A percentile compares a stretch with the other conserved stretches of the same genome.
Conservation (phyloP, 2,113 vertebrate genomes). For the Oryzias curvinotus region DNA sequence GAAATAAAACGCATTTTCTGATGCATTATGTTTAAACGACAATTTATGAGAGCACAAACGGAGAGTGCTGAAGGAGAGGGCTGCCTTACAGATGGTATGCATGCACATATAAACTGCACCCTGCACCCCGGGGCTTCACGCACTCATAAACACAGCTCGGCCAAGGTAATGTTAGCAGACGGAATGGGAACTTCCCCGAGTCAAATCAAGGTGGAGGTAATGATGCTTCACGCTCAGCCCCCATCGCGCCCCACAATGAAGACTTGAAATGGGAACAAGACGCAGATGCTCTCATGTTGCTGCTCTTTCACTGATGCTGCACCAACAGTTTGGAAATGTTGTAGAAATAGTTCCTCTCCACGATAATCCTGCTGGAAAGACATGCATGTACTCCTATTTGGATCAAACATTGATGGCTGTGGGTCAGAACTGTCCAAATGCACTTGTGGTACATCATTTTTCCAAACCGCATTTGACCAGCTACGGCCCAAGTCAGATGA, state of each 20-base stretch:
- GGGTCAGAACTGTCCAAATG: no score
- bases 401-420: no score
- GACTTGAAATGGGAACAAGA: constrained; percentile 23
- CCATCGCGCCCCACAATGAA: background rate
- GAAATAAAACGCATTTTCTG: constrained; percentile 9
- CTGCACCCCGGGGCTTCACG: constrained; percentile 26
- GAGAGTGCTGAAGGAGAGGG: constrained; percentile 2
- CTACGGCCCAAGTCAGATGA: no score
- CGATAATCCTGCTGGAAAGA: no score
- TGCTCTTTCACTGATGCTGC: no score
- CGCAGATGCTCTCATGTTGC: background rate
- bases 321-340: no score
- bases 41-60: constrained; percentile 9
- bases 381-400: no score
- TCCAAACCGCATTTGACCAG: no score
- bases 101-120: constrained; percentile 39
- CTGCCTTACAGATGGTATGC: constrained; percentile 33
- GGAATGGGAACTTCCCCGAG: constrained; percentile 5
- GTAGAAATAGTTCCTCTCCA: no score
- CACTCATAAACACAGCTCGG: constrained; percentile 36
- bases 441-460: no score
- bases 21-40: constrained; percentile 6
- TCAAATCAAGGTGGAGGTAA: constrained; percentile 50
- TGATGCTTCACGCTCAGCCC: constrained; percentile 41
- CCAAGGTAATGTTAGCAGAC: constrained; percentile 43